Evolutionary conservation across 1,140 invertebrate species (phyloP).

Genomic region (Sipha flava): DNA sequence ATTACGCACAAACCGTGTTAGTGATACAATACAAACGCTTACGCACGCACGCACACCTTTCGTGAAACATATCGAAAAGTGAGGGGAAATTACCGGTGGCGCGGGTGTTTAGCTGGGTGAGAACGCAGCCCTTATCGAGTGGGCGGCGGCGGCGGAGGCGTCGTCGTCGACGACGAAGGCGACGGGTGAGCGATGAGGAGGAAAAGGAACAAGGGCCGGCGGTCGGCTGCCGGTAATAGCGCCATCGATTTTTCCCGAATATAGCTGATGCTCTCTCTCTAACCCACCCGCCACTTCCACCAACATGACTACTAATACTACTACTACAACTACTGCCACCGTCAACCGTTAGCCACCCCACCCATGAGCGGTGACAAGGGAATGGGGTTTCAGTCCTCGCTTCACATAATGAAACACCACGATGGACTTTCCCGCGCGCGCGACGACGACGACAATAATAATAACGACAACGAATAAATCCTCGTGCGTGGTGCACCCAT

Average conservation of each 20-base stretch:
- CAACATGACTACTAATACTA: not conserved
- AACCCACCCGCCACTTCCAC: not conserved
- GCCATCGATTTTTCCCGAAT: slow-evolving; percentile 31
- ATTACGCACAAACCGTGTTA: no score
- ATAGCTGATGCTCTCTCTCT: not conserved
- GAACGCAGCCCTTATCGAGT: not conserved
- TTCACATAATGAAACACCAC: not conserved
- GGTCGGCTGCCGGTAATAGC: slow-evolving; percentile 7
- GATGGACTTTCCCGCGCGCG: slow-evolving; percentile 13
- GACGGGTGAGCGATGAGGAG: not conserved
- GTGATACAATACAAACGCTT: no score
- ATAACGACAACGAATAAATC: not conserved
- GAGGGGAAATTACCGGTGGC: not conserved
- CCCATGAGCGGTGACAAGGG: no score
- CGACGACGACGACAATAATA: not conserved
- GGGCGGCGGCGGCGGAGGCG: not conserved
- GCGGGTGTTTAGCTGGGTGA: not conserved
- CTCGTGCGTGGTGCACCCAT: no score
- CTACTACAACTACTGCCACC: not conserved
- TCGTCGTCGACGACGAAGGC: not conserved
- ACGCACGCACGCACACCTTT: no score
- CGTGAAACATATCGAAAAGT: no score
- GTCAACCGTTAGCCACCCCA: not conserved
- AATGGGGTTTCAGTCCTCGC: not conserved
- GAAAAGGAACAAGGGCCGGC: no score